Percentiles rank a stretch among this genome's conserved stretches.
phyloP scores from a whole-genome alignment of 2,888 invertebrate species.

The Morpho achilles region DNA sequence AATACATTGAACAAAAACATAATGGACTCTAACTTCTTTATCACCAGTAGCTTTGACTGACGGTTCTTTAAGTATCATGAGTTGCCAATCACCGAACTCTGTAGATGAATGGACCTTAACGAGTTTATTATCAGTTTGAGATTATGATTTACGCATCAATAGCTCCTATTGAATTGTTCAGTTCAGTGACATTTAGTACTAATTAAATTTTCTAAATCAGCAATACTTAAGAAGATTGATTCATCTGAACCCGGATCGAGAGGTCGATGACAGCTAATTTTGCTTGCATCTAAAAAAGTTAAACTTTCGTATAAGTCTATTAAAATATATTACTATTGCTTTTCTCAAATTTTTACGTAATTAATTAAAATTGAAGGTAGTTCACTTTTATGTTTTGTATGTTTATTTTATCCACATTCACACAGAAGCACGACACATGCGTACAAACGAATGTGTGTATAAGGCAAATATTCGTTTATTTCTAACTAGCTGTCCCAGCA shows the following conservation, averaged over 20 bases:
- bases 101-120: constrained; percentile 60
- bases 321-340: no score
- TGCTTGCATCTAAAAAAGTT: no score
- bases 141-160: constrained; percentile 13
- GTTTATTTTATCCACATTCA: no score
- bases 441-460: no score
- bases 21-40: constrained; percentile 4
- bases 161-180: constrained; percentile 8
- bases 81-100: constrained; percentile 67
- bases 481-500: no score
- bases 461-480: no score
- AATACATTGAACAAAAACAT: constrained; percentile 1
- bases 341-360: no score
- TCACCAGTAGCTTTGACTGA: constrained; percentile 12
- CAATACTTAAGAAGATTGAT: constrained; percentile 12
- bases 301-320: no score
- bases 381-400: no score
- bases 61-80: constrained; percentile 28
- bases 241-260: constrained; percentile 11
- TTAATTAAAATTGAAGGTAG: no score
- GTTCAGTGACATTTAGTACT: constrained; percentile 36
- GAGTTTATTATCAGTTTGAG: constrained; percentile 44
- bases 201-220: constrained; percentile 20
- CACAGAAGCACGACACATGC: no score
- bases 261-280: constrained; percentile 9